Evolutionary conservation across 2,113 vertebrate genomes (phyloP), one percentile per base, ranked within the genome.

Genomic region (Fulmarus glacialis): DNA sequence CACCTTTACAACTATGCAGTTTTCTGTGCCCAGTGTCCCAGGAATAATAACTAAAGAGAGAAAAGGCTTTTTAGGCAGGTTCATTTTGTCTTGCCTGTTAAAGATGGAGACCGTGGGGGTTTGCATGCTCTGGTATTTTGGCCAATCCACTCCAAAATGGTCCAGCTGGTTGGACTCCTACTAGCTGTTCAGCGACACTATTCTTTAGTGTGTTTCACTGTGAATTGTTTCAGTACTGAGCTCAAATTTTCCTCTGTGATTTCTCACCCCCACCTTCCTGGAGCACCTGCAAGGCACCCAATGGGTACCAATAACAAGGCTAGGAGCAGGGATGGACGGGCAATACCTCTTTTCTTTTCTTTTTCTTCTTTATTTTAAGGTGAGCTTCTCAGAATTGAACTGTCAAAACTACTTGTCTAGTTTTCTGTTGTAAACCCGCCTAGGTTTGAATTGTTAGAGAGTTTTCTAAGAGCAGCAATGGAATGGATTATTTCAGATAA

Each of bases 101-200:
- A 82, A 86, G 20, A 11, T n/a, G 16, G 38, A 94, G 38, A 30
- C 14, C 0, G 0, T 8, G 8, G 18, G 32, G 8, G 5, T 55
- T 27, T 62, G 34, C 17, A 15, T 13, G 4, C 11, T 70, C 48
- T 58, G 45, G 12, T 12, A 4, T 64, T 90, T 77, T 55, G 50
- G 38, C 55, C 48, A 82, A 36, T 27, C 29, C 4, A 8, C 5
- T 47, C 40, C 29, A 38, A 58, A 64, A 53, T 4, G 5, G n/a
- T 36, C 21, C 23, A 43, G 30, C 19, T 79, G 38, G 6, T 20
- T 74, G 34, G 48, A 22, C 15, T 79, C 53, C 12, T 60, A 8
- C 6, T 71, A 48, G 13, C 20, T 68, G 12, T 40, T 50, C 15
- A 26, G 12, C n/a, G 16, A 58, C 8, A 15, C 4, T 24, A 7